phyloP scores from a whole-genome alignment of 2,113 vertebrate species.

The Tamias sibiricus region DNA sequence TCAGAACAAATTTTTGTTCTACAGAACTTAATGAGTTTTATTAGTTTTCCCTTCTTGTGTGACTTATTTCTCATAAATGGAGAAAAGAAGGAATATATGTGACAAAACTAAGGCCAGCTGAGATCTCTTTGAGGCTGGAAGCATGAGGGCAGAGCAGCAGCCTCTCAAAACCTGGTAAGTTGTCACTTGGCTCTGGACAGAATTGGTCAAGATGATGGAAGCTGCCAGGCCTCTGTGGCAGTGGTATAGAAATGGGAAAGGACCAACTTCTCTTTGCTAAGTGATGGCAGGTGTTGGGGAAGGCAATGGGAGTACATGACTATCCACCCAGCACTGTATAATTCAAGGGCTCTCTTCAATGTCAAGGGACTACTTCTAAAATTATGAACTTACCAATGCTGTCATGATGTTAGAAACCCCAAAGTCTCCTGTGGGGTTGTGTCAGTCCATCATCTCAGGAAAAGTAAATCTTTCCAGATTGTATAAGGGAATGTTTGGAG shows the following conservation, averaged over 20 bases:
- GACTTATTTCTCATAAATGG: not conserved
- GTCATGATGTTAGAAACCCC: constrained; percentile 45
- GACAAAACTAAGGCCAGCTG: not conserved
- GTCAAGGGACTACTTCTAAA: constrained; percentile 79
- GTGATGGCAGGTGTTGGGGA: constrained; percentile 72
- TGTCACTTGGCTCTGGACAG: constrained; percentile 78
- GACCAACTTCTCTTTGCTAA: constrained; percentile 72
- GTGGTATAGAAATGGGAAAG: constrained; percentile 64
- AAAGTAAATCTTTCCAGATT: constrained; percentile 75
- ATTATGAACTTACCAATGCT: constrained; percentile 58
- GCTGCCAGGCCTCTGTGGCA: constrained; percentile 47
- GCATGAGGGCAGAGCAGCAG: not conserved
- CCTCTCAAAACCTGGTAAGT: constrained; percentile 71
- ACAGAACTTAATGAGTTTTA: not conserved
- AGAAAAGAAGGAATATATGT: not conserved
- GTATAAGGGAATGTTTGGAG: constrained; percentile 47
- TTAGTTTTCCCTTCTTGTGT: not conserved
- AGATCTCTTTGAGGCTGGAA: not conserved
- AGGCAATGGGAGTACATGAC: constrained; percentile 55
- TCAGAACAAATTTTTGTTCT: not conserved
- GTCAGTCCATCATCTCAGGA: constrained; percentile 47
- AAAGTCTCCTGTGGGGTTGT: constrained; percentile 55
- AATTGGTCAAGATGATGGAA: constrained; percentile 63
- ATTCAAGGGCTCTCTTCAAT: constrained; percentile 53
- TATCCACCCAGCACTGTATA: constrained; percentile 53